phyloP scores from a whole-genome alignment of 1,140 invertebrate genomes.

The Heliconius himera region DNA sequence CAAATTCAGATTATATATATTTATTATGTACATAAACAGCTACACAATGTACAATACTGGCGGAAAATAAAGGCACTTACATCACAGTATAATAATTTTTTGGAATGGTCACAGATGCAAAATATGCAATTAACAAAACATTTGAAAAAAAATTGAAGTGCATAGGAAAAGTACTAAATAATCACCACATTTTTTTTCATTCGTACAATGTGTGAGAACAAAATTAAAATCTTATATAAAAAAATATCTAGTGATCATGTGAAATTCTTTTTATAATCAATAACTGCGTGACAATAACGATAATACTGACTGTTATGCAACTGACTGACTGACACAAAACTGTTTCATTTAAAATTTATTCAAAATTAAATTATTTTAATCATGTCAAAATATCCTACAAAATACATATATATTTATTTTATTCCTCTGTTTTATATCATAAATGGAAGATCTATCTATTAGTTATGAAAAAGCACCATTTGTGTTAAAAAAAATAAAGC shows the following conservation, averaged over 20 bases:
- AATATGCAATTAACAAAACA: background rate
- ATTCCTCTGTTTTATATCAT: background rate
- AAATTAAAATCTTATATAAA: background rate
- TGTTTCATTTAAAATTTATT: background rate
- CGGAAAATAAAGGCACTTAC: constrained; percentile 60
- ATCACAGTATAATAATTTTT: constrained; percentile 49
- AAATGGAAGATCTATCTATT: background rate
- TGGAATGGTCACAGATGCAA: constrained; percentile 34
- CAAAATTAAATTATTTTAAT: background rate
- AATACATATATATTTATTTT: background rate
- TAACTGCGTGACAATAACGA: background rate
- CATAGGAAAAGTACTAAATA: background rate
- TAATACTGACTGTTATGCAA: background rate
- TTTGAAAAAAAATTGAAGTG: constrained; percentile 1
- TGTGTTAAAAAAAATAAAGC: background rate
- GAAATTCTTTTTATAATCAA: background rate
- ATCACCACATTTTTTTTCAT: background rate
- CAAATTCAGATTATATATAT: constrained; percentile 2
- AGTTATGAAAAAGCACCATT: background rate
- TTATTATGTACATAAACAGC: constrained; percentile 41
- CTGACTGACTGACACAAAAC: background rate
- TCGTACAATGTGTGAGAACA: background rate
- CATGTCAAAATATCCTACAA: background rate
- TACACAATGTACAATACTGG: constrained; percentile 56
- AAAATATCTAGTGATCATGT: background rate